Evolutionary conservation across 2,888 invertebrate species (phyloP), one percentile per base, ranked within the genome.

Genomic region (Drosophila anceps): DNA sequence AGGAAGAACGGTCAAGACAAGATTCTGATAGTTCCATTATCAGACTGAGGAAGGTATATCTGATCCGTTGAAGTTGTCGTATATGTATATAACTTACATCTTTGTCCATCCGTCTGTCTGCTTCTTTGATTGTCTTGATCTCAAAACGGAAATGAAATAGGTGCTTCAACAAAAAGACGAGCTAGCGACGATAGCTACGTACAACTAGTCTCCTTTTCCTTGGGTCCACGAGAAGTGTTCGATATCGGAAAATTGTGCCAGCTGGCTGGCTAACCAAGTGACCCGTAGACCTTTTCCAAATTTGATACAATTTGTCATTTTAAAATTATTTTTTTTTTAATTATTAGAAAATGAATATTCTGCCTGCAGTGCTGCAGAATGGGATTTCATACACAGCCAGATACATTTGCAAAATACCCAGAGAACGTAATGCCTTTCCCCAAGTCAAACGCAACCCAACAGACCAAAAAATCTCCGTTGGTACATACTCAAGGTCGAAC

Each of bases 261-360:
- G 10, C 18, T 41, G 1, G 4, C n/a, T 24, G 15, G 35, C 10
- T 9, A 53, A 9, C 15, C 51, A 24, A 35, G 35, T 24, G 18
- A 10, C 9, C 9, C 13, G 10, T 53, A 33, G 20, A 24, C 9
- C 15, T 35, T 53, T 35, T 53, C 51, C 13, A 53, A 53, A 53
- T 53, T 53, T 53, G 24, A 53, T 15, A 20, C 51, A 24, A 53
- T 9, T 53, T 35, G 51, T 35, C 33, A 53, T 35, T 35, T 35
- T 9, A 15, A 33, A 50, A 31, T 48, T n/a, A 12, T 10, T 48
- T 50, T 12, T 24, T 41, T 41, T 35, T 15, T 8, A 24, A 24
- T 24, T 15, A 9, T 53, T 33, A 13, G 29, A 35, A 35, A 35
- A 53, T 53, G 51, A 35, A 35, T 20, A 33, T 53, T 35, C 24